phyloP scores from a whole-genome alignment of 2,113 vertebrate species.

The Corythoichthys haematopterus region DNA sequence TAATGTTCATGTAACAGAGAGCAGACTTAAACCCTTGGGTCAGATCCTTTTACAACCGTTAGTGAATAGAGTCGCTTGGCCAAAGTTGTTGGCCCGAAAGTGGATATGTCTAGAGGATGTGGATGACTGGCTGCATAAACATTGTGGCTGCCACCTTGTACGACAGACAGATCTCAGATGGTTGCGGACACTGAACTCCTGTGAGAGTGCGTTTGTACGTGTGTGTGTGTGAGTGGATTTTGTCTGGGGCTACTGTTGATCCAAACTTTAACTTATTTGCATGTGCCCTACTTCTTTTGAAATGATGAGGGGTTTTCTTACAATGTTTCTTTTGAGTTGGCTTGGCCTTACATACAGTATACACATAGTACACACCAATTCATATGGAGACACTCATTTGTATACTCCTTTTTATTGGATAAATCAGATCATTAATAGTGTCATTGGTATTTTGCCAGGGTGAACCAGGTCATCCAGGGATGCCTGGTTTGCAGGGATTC shows the following conservation, averaged over 20 bases:
- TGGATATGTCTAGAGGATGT: constrained; percentile 53
- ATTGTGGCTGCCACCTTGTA: constrained; percentile 45
- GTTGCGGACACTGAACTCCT: constrained; percentile 31
- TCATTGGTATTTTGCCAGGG: constrained; percentile 72
- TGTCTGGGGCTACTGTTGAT: constrained; percentile 19
- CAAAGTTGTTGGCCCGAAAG: constrained; percentile 41
- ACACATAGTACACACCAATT: background rate
- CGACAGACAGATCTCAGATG: constrained; percentile 36
- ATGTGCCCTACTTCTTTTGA: constrained; percentile 20
- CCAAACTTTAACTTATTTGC: constrained; percentile 18
- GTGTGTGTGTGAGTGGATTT: constrained; percentile 5
- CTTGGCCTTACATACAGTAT: background rate
- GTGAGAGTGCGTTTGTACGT: constrained; percentile 18
- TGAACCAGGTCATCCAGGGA: constrained; percentile 81
- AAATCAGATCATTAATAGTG: background rate
- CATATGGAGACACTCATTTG: no score
- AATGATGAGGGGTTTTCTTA: constrained; percentile 12
- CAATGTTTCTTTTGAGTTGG: constrained; percentile 3
- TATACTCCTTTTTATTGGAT: background rate
- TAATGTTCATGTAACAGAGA: constrained; percentile 51
- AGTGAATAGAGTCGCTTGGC: constrained; percentile 39
- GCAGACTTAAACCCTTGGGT: constrained; percentile 42
- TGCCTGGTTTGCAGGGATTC: constrained; percentile 89
- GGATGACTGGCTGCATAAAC: constrained; percentile 60
- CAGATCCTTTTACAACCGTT: constrained; percentile 53